A percentile compares a stretch with the other conserved stretches of the same genome.
These are phyloP conservation scores for Ditula angustiorana DNA, from an alignment of 2,888 invertebrate genomes.

Conservation along the genomic window DNA sequence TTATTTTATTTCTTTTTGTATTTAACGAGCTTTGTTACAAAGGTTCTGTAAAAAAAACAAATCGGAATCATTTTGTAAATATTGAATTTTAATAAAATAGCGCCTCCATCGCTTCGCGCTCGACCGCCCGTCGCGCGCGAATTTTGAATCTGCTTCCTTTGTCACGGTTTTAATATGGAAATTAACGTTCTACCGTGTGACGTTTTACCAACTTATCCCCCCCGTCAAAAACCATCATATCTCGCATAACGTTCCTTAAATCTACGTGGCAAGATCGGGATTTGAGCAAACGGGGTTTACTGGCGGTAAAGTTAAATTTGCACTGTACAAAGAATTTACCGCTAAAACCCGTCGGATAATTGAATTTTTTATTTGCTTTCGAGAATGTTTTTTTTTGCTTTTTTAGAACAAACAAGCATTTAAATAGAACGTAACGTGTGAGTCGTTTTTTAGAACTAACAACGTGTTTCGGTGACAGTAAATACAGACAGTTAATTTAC, in stretches of 20 bases:
- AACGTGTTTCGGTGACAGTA: background rate
- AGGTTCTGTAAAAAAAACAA: too few relatives aligned
- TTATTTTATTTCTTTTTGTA: too few relatives aligned
- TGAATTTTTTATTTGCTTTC: slow-evolving; percentile 70
- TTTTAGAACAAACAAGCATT: slow-evolving; percentile 15
- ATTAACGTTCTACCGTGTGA: slow-evolving; percentile 81
- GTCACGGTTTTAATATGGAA: slow-evolving; percentile 86
- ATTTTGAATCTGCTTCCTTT: slow-evolving; percentile 85
- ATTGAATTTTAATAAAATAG: slow-evolving; percentile 13
- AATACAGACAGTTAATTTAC: background rate
- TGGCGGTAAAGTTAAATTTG: slow-evolving; percentile 25
- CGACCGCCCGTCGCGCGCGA: slow-evolving; percentile 67
- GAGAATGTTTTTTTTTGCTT: background rate
- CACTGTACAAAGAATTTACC: slow-evolving; percentile 57
- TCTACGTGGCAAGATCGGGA: slow-evolving; percentile 48
- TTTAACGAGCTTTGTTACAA: too few relatives aligned
- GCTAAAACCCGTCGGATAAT: slow-evolving; percentile 65
- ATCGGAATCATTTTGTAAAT: background rate
- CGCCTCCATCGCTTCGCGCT: slow-evolving; percentile 46
- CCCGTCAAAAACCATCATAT: slow-evolving; percentile 48
- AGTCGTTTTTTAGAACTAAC: background rate
- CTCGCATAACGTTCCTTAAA: slow-evolving; percentile 49
- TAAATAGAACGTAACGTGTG: background rate
- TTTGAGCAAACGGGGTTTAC: slow-evolving; percentile 11
- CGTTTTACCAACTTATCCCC: slow-evolving; percentile 69